Evolutionary conservation across 2,797 vertebrate genomes (phyloP), one percentile per base, ranked within the genome.

Genomic region (Brachyrhaphis roseni): DNA sequence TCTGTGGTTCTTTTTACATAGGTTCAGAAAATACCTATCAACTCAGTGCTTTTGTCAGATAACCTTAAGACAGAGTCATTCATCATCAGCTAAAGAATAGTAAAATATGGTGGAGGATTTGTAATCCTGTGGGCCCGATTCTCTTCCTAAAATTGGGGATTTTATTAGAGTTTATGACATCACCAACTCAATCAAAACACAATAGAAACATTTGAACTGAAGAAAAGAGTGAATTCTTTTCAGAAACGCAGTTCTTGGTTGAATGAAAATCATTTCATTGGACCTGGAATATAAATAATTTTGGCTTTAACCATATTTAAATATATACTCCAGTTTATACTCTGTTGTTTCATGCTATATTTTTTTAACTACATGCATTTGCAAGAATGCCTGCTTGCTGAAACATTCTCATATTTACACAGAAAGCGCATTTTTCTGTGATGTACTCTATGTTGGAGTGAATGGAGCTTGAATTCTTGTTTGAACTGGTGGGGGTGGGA

Each of bases 401-500:
- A 74, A 82, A 53, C 59, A 76, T 78, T 77, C 72, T 82, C 75
- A 82, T 82, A 86, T 88, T 90, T 80, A 84, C 57, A 59, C 46
- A 83, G 57, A 86, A 83, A 86, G 64, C 36, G 86, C 79, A 76
- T 89, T 80, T 83, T 53, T 53, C 51, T 80, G 78, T 36, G 79
- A 80, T 49, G 7, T 64, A 34, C 59, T 64, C 62, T 49, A 76
- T 86, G 62, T 53, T 81, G n/a, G 39, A 88, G 77, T 88, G 79
- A 80, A 89, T 78, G 83, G 77, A 71, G 80, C 84, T 53, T 28
- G 82, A 86, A 80, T 78, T 59, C 80, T 78, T 77, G 78, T 45
- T 71, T 47, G 51, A 90, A 82, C 85, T 80, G 77, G 82, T 82
- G 72, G 89, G 82, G 88, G 87, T 89, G 82, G 78, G 72, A 89